Evolutionary conservation across 2,888 invertebrate species (phyloP).

Genomic region (Netelia melanura): DNA sequence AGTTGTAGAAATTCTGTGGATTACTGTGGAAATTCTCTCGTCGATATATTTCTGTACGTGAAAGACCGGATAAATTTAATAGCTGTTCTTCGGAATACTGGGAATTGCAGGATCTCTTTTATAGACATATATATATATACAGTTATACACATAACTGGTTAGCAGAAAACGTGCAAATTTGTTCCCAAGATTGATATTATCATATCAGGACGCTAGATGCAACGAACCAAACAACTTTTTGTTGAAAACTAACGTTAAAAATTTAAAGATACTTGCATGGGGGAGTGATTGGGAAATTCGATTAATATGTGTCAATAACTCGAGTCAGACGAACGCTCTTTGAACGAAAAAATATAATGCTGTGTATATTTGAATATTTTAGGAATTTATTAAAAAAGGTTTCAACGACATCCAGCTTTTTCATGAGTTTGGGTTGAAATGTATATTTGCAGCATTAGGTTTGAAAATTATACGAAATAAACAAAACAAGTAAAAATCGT

Average conservation of each 20-base stretch:
- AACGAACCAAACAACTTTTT: neutral
- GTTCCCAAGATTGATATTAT: constrained; percentile 14
- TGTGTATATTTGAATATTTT: too few species aligned
- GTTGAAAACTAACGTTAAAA: neutral
- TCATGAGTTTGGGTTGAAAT: too few species aligned
- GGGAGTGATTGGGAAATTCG: too few species aligned
- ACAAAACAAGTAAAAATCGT: too few species aligned
- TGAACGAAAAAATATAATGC: too few species aligned
- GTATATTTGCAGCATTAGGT: too few species aligned
- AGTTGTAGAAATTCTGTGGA: neutral
- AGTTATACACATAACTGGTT: neutral
- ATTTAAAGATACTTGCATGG: too few species aligned
- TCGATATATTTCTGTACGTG: constrained; percentile 58
- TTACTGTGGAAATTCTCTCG: constrained; percentile 1
- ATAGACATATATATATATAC: neutral
- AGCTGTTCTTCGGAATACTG: neutral
- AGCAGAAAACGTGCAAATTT: neutral
- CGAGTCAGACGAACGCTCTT: too few species aligned
- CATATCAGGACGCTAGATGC: neutral
- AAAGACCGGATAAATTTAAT: constrained; percentile 35
- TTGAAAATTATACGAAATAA: too few species aligned
- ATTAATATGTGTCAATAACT: too few species aligned
- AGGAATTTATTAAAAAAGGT: too few species aligned
- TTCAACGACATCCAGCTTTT: too few species aligned
- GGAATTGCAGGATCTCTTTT: neutral